phyloP scores from a whole-genome alignment of 2,113 vertebrate species.

The Proteles cristata region DNA sequence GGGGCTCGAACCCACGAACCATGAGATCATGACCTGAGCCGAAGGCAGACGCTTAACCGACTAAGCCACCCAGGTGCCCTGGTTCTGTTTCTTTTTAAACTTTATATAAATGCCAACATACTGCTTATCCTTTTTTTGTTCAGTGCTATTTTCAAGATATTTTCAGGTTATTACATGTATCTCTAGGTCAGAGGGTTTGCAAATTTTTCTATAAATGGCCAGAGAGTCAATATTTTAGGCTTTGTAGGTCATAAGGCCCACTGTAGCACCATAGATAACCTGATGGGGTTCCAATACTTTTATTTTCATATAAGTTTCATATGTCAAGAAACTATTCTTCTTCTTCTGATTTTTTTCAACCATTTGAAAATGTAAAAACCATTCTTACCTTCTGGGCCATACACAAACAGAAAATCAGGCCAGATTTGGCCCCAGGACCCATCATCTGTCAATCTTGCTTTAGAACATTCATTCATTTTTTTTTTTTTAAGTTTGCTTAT shows the following conservation, averaged over 20 bases:
- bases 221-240: background rate
- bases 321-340: background rate
- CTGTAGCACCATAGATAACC: background rate
- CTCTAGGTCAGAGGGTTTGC: background rate
- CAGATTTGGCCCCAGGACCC: background rate
- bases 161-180: background rate
- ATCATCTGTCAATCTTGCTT: background rate
- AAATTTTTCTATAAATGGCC: background rate
- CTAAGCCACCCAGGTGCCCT: no score
- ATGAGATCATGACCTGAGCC: no score
- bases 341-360: background rate
- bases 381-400: background rate
- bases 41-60: no score
- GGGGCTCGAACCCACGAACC: no score
- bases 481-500: no score
- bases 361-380: background rate
- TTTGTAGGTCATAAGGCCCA: background rate
- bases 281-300: background rate
- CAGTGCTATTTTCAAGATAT: background rate
- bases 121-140: background rate
- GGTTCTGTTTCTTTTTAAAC: constrained; percentile 22
- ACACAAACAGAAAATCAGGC: background rate
- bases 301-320: background rate
- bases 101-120: background rate
- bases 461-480: background rate